Percentiles rank a stretch among this genome's conserved stretches.
These are phyloP conservation scores for Andrena flavipes DNA, from an alignment of 2,888 invertebrate species.

Conservation along the genomic window DNA sequence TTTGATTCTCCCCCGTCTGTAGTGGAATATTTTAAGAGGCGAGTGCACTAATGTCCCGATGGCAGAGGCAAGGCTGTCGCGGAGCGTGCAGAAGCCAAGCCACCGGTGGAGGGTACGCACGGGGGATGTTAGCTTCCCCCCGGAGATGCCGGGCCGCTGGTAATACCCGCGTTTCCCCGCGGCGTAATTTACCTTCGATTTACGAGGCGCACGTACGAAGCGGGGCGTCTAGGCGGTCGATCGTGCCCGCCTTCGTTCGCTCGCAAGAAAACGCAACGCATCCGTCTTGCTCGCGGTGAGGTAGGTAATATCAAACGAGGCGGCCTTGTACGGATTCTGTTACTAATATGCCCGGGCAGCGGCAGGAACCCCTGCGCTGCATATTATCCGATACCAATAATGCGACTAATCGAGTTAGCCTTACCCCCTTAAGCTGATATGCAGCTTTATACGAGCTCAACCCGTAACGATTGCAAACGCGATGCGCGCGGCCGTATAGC, in stretches of 20 bases:
- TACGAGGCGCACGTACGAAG: constrained; percentile 43
- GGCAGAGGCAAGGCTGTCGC: neutral
- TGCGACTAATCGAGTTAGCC: constrained; percentile 84
- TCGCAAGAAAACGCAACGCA: constrained; percentile 48
- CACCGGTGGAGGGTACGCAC: constrained; percentile 6
- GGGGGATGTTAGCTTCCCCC: constrained; percentile 35
- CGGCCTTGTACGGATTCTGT: constrained; percentile 84
- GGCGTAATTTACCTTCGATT: constrained; percentile 54
- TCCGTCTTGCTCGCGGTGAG: constrained; percentile 59
- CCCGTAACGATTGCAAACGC: constrained; percentile 65
- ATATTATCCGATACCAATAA: constrained; percentile 85
- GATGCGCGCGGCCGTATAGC: constrained; percentile 17
- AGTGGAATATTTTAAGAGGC: constrained; percentile 5
- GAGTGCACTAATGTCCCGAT: neutral
- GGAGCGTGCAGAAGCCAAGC: too few relatives aligned
- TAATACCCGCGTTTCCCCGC: constrained; percentile 31
- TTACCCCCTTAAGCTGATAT: constrained; percentile 83
- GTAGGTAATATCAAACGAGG: constrained; percentile 85
- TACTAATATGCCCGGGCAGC: constrained; percentile 81
- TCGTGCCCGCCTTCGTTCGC: constrained; percentile 20
- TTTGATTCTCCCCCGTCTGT: constrained; percentile 19
- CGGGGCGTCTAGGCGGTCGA: constrained; percentile 20
- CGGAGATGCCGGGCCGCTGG: constrained; percentile 23
- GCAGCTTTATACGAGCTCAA: constrained; percentile 82
- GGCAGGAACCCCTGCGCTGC: constrained; percentile 83